phyloP scores from a whole-genome alignment of 2,888 invertebrate genomes.

The Lycocerus yunnanus region DNA sequence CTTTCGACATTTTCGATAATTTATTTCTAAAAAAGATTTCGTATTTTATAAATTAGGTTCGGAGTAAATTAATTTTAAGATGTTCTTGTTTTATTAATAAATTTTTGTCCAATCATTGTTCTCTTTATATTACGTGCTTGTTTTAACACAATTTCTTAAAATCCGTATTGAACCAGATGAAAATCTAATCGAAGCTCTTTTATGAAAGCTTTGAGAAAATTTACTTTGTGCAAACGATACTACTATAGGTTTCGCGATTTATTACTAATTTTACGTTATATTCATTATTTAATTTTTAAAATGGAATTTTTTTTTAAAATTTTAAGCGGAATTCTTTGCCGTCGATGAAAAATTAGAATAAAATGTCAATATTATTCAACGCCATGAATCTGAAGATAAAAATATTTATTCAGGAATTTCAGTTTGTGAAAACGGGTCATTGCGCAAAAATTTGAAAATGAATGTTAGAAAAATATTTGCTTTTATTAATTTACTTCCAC shows the following conservation, averaged over 20 bases:
- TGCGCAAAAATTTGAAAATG: not conserved
- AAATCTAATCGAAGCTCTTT: not conserved
- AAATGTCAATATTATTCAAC: not conserved
- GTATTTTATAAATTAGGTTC: not conserved
- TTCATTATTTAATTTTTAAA: not conserved
- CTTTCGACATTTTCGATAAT: not conserved
- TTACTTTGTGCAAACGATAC: constrained; percentile 1
- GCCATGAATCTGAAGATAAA: not conserved
- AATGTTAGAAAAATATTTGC: not conserved
- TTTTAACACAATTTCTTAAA: constrained; percentile 2
- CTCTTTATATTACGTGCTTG: constrained; percentile 2
- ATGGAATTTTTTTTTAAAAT: not conserved
- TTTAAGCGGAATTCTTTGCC: not conserved
- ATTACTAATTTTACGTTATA: not conserved
- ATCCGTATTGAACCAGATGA: not conserved
- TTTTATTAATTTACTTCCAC: not conserved
- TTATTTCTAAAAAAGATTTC: not conserved
- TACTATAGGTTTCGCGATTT: not conserved
- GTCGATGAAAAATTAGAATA: not conserved
- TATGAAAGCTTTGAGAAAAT: constrained; percentile 1
- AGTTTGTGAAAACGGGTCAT: not conserved
- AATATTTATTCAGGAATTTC: not conserved
- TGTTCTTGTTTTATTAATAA: not conserved
- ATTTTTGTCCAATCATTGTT: not conserved
- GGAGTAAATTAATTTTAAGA: not conserved